Evolutionary conservation across 2,888 invertebrate species (phyloP).

Genomic region (Habroteleia sp.): DNA sequence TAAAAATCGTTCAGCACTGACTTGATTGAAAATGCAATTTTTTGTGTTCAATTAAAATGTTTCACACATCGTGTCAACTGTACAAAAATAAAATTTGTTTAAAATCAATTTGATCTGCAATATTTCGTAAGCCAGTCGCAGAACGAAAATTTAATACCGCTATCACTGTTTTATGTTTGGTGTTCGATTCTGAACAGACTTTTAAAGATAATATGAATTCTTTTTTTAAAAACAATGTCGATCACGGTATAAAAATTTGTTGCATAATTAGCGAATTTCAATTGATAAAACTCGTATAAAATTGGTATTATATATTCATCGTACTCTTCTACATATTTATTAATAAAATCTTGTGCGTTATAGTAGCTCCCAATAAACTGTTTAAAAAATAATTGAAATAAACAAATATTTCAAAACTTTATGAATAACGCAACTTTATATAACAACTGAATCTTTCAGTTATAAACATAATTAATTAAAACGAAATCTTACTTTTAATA

Average conservation of each 20-base stretch:
- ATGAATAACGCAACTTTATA: not conserved
- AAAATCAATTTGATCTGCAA: conserved; percentile 17
- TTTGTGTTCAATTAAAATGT: not conserved
- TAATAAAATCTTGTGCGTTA: conserved; percentile 29
- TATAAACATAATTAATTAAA: conserved; percentile 5
- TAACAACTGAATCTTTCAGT: conserved; percentile 25
- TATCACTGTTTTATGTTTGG: conserved; percentile 2
- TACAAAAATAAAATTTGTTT: conserved; percentile 40
- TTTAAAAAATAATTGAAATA: not conserved
- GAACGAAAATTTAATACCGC: conserved; percentile 5
- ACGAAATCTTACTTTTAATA: conserved; percentile 4
- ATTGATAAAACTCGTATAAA: conserved; percentile 28
- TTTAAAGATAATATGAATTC: not conserved
- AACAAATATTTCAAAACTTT: too few species aligned
- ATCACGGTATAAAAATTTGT: not conserved
- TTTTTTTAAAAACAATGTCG: not conserved
- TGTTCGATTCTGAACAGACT: conserved; percentile 8
- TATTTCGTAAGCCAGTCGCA: not conserved
- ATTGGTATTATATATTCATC: conserved; percentile 15
- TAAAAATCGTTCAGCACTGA: conserved; percentile 37
- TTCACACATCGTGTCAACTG: not conserved
- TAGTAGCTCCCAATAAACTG: conserved; percentile 7
- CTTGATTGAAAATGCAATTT: not conserved
- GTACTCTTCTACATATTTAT: conserved; percentile 12
- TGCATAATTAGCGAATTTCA: not conserved